phyloP scores from a whole-genome alignment of 2,113 vertebrate genomes.

The Centrocercus urophasianus region DNA sequence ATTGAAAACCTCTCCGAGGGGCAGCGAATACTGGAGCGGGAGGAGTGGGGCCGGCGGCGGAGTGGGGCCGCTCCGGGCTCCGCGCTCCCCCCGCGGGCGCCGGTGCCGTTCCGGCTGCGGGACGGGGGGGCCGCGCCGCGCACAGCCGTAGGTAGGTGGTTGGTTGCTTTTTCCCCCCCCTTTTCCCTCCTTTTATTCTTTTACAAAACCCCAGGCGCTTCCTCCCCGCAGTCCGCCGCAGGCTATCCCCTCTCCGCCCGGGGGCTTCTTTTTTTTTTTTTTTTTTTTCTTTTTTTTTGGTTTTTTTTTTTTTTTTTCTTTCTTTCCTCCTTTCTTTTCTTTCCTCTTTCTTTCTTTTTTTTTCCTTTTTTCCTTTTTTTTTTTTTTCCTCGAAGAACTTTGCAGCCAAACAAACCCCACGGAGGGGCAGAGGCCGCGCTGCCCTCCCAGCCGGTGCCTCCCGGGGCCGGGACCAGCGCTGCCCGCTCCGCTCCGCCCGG shows the following conservation, averaged over 20 bases:
- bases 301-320: not conserved
- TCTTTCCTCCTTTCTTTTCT: not conserved
- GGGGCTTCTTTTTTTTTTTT: not conserved
- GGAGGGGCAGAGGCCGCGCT: not conserved
- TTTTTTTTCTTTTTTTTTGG: not conserved
- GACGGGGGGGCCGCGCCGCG: not conserved
- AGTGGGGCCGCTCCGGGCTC: not conserved
- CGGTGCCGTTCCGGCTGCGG: not conserved
- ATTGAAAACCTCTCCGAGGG: not conserved
- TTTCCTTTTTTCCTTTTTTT: not conserved
- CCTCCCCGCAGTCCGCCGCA: not conserved
- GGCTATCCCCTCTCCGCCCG: not conserved
- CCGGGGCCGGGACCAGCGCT: not conserved
- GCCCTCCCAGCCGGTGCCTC: not conserved
- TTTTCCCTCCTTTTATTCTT: not conserved
- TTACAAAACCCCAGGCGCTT: not conserved
- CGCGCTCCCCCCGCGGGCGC: not conserved
- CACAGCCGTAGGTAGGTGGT: not conserved
- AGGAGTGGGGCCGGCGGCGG: not conserved
- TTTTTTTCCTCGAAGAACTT: not conserved
- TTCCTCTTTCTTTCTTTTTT: not conserved
- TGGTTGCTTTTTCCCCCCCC: not conserved
- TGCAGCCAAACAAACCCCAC: not conserved
- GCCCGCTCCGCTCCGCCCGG: not conserved
- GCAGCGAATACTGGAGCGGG: not conserved